Evolutionary conservation across 2,113 vertebrate species (phyloP), one percentile per base, ranked within the genome.

Genomic region (Fukomys damarensis): DNA sequence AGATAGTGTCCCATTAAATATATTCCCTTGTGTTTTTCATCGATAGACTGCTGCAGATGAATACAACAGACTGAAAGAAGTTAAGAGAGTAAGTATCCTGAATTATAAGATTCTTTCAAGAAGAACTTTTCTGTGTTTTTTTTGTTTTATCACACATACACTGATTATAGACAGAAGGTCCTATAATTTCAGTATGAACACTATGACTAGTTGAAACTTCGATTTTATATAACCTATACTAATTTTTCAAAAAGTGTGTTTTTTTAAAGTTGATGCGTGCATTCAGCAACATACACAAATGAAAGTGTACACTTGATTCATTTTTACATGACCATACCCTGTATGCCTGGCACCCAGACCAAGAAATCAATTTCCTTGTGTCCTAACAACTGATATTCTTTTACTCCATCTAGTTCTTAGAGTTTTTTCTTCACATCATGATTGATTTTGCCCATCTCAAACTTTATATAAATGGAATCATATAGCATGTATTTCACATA

Each of bases 1-100:
- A 46, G 56, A 58, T 14, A 59, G 13, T 86, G 16, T 14, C 8
- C n/a, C 26, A 32, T 63, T 97, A 49, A 97, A 58, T 30, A 32
- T 46, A 43, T 56, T 84, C 24, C 3, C 17, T 88, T 93, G 63
- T 97, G 65, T 96, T 85, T 91, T 1, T 97, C 35, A 43, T 95
- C 97, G 6, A 95, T 56, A 99, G 99, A 98, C 98, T 96, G 97
- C 97, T 95, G 97, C 99, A 94, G 98, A 98, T 88, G 97, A 99
- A 93, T 98, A 98, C 97, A 99, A 90, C 79, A 98, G 93, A 46
- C 92, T 99, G 89, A 99, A 99, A 96, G 98, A 98, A 90, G 94
- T 98, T 3, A 99, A 99, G 97, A 98, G 96, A 86, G 98, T 99
- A 98, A 87, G 98, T 97, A 96, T 97, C 7, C 3, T 30, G 43